Base-by-base conservation (phyloP, 2,113 vertebrate species). In the Elgaria multicarinata region DNA sequence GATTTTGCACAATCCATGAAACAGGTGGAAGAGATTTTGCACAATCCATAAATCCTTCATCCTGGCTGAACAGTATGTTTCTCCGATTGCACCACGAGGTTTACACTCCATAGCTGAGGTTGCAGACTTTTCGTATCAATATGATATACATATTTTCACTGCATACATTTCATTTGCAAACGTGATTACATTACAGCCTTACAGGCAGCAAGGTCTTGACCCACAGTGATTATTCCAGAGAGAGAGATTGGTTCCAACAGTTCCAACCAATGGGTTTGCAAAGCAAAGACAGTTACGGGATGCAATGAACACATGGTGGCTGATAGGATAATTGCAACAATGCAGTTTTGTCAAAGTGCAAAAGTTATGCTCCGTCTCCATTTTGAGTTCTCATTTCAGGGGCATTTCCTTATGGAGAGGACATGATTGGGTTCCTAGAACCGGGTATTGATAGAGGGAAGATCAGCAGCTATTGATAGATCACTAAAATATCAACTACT, bases 51-150 rank as follows among this genome's bases (percentile, higher is more conserved):
- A n/a, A n/a, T n/a, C n/a, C n/a, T n/a, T n/a, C n/a, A n/a, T n/a
- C n/a, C n/a, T n/a, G 90, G 42, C 88, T 91, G 28, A 10, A 22
- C 87, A 12, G 0, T 90, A 67, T 76, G 88, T 31, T 91, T 74
- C 87, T 81, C 90, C 87, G 85, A 94, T 95, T 80, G 95, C 10
- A 86, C 91, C 79, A 92, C n/a, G 85, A 87, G 89, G 83, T 91
- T 97, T 87, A 85, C 83, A 89, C 88, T 96, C 77, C 91, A 89
- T 93, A 95, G 92, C 86, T 94, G 92, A 96, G 87, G 85, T 95
- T 92, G 95, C 78, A 95, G 78, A 91, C 13, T 78, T 91, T 9
- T 91, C 93, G 94, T 96, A 97, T 96, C 95, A 96, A 96, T 97
- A 96, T 96, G 93, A 97, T 96, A 96, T 95, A 97, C 94, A 94